A percentile compares a stretch with the other conserved stretches of the same genome.
Evolutionary conservation across 1,140 invertebrate genomes (phyloP).

Genomic region (Tetramorium alpestre): DNA sequence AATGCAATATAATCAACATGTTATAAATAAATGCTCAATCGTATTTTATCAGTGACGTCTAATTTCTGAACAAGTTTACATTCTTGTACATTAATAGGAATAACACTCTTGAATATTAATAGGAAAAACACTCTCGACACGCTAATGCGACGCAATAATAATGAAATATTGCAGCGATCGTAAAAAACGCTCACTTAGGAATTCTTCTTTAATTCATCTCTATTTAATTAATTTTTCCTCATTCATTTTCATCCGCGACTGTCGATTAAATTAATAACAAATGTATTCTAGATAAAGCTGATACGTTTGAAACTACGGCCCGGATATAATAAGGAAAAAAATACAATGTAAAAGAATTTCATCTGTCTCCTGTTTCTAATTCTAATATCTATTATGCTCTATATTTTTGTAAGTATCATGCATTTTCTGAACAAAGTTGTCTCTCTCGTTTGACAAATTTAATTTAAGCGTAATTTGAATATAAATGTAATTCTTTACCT

Average conservation of each 20-base stretch:
- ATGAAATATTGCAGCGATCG: neutral
- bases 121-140: neutral
- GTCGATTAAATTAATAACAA: neutral
- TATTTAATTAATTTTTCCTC: neutral
- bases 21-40: neutral
- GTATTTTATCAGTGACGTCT: neutral
- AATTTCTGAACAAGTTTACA: neutral
- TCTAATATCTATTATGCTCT: neutral
- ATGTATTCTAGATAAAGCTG: neutral
- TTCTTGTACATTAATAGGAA: neutral
- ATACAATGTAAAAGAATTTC: neutral
- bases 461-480: too few species aligned
- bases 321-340: neutral
- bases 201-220: neutral
- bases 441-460: too few species aligned
- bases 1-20: neutral
- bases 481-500: conserved; percentile 45
- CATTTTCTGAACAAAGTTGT: too few species aligned
- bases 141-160: neutral
- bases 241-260: neutral
- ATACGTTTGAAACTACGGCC: neutral
- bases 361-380: neutral
- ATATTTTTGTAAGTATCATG: neutral
- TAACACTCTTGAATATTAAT: neutral
- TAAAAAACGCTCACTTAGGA: neutral